These are phyloP conservation scores for Mallateleia sp. DNA, from an alignment of 2,888 invertebrate genomes.

Conservation along the genomic window DNA sequence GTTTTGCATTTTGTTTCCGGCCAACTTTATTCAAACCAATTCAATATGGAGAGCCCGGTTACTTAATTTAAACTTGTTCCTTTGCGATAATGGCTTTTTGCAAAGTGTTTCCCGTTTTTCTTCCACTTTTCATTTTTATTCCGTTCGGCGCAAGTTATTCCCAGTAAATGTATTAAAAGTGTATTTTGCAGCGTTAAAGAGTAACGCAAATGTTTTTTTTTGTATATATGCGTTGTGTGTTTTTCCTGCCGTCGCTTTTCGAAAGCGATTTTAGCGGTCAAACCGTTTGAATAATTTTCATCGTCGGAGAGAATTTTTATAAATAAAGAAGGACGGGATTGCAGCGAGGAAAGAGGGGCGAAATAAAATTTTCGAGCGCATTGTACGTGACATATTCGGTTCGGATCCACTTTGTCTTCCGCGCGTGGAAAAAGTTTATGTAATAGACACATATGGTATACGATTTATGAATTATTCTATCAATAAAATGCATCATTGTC, in stretches of 20 bases:
- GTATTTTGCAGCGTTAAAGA: neutral
- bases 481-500: constrained; percentile 59
- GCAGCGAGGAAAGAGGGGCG: too few relatives aligned
- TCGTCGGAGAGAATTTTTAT: neutral
- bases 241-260: neutral
- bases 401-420: constrained; percentile 12
- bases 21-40: constrained; percentile 48
- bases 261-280: too few relatives aligned
- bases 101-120: constrained; percentile 20
- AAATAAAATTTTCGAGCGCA: neutral
- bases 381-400: constrained; percentile 19
- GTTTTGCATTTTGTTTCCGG: too few relatives aligned
- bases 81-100: constrained; percentile 51
- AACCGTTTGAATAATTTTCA: too few relatives aligned
- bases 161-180: constrained; percentile 36
- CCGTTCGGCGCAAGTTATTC: constrained; percentile 13
- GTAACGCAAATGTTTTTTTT: neutral
- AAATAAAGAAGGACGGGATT: neutral
- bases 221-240: neutral
- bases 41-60: constrained; percentile 51
- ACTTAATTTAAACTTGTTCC: constrained; percentile 56
- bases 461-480: constrained; percentile 60
- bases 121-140: constrained; percentile 12
- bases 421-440: neutral
- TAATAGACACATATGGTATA: constrained; percentile 11